Evolutionary conservation across 1,140 invertebrate species (phyloP), one percentile per base, ranked within the genome.

Genomic region (Temnothorax nylanderi): DNA sequence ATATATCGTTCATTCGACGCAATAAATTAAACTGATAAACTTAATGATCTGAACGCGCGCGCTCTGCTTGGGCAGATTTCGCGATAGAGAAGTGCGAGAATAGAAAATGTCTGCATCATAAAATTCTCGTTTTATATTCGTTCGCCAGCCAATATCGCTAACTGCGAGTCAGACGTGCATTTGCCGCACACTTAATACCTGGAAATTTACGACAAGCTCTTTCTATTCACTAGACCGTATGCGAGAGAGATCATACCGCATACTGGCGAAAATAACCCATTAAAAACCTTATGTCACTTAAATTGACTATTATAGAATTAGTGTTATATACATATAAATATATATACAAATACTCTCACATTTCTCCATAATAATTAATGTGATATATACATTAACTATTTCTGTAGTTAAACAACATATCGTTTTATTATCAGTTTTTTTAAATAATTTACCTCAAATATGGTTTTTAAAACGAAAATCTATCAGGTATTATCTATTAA

Each of bases 41-140:
- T 67, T 80, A 67, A 69, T 54, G 51, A 47, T 41, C 64, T 18
- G 41, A 49, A 37, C 26, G 26, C 26, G 26, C 18, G 18, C 34
- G n/a, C 11, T 44, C 10, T 51, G 26, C 51, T 69, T 26, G 37
- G 32, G 49, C n/a, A 26, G 2, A 74, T 47, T 74, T 58, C 18
- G 18, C n/a, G 80, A 49, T 47, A 32, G 11, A 16, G 10, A 58
- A 58, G 34, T 8, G 26, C 8, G 3, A 26, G 26, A 49, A 49
- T 49, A 49, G 37, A 32, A 18, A 58, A 60, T n/a, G 18, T 26
- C 26, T 26, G 26, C 58, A 49, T 62, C 8, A 49, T 84, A 84
- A 82, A 75, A 75, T 75, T 82, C 78, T 58, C 65, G 11, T 58
- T 58, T 82, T 44, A 82, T 41, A 60, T 75, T 37, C 54, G 2